Conservation (phyloP, 2,797 vertebrate species). For the Neomorphus geoffroyi region DNA sequence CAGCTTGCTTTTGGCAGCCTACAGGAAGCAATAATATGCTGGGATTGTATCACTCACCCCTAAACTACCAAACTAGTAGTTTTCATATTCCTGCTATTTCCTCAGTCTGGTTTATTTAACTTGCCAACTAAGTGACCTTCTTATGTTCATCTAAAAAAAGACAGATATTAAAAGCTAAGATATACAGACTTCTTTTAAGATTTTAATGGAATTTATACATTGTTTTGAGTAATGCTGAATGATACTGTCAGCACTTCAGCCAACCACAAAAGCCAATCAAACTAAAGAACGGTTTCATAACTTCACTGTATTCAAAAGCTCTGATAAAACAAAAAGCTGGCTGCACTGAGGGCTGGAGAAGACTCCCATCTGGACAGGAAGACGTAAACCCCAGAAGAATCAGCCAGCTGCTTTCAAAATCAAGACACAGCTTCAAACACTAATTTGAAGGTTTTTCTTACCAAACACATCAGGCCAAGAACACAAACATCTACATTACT, state of each 20-base stretch:
- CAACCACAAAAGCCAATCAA: conserved; percentile 28
- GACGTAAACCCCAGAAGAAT: conserved; percentile 50
- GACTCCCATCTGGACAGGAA: conserved; percentile 70
- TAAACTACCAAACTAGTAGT: background rate
- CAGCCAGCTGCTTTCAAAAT: conserved; percentile 43
- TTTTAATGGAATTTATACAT: conserved; percentile 6
- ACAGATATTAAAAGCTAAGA: background rate
- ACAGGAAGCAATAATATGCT: background rate
- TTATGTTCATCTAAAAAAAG: conserved; percentile 22
- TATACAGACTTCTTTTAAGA: no score
- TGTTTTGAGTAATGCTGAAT: conserved; percentile 20
- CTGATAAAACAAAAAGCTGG: background rate
- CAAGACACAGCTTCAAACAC: background rate
- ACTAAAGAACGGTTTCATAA: conserved; percentile 16
- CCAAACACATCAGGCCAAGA: background rate
- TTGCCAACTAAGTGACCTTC: conserved; percentile 45
- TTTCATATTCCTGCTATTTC: conserved; percentile 35
- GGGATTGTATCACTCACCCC: background rate
- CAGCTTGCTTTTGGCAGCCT: conserved; percentile 32
- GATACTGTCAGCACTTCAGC: conserved; percentile 44
- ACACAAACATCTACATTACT: background rate
- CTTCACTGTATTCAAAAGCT: background rate
- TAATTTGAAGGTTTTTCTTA: background rate
- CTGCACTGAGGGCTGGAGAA: conserved; percentile 36
- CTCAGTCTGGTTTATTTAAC: background rate